Percentiles rank a stretch among this genome's conserved stretches.
Evolutionary conservation across 2,888 invertebrate species (phyloP).

Genomic region (Amblyjoppa proteus): DNA sequence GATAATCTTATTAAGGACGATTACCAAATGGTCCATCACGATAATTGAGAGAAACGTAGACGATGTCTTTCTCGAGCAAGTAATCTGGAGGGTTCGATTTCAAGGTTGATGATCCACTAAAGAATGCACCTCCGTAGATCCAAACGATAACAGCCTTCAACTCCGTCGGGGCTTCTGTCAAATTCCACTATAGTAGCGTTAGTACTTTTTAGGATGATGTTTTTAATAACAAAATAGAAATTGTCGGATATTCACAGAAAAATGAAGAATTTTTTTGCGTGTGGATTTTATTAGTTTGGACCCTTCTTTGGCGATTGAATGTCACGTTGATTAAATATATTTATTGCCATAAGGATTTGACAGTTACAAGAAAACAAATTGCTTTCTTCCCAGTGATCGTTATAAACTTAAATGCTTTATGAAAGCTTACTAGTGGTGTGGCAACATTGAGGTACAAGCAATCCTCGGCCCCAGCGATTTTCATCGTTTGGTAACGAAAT

Average conservation of each 20-base stretch:
- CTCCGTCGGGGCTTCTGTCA: not conserved
- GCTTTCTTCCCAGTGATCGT: not conserved
- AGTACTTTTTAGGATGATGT: not conserved
- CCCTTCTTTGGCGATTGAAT: not conserved
- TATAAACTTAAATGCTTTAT: not conserved
- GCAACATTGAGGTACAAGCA: conserved; percentile 76
- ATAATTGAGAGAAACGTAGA: conserved; percentile 74
- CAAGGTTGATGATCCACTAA: conserved; percentile 1
- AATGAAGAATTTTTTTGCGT: not conserved
- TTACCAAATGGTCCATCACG: conserved; percentile 74
- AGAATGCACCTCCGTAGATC: conserved; percentile 73
- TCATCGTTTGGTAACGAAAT: conserved; percentile 14
- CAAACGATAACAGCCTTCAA: conserved; percentile 71
- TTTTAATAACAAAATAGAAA: too few species aligned
- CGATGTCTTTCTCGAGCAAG: conserved; percentile 72
- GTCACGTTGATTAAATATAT: not conserved
- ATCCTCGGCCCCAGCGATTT: conserved; percentile 73
- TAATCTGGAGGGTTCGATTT: conserved; percentile 69
- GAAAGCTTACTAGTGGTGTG: conserved; percentile 70
- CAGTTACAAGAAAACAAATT: not conserved
- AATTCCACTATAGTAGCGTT: not conserved
- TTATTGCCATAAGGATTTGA: not conserved
- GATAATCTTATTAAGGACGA: not conserved
- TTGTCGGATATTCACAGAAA: too few species aligned
- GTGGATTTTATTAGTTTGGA: not conserved